These are phyloP conservation scores for Benthosema pterotum DNA, from an alignment of 2,797 vertebrate species.

Conservation along the genomic window DNA sequence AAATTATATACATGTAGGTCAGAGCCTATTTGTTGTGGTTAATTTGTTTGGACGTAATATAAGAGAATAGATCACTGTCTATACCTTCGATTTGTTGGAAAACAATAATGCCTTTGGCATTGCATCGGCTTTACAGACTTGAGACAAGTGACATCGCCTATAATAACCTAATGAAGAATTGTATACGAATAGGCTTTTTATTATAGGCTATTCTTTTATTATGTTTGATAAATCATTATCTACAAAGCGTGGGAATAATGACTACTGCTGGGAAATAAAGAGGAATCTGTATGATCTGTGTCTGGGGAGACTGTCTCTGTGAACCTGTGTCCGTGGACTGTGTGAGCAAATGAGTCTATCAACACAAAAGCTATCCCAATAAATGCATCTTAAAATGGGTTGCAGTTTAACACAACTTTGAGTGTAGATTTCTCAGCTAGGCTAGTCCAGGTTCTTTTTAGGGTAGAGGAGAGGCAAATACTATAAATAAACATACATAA, in stretches of 20 bases:
- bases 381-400: background rate
- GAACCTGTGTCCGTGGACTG: background rate
- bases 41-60: too few species aligned
- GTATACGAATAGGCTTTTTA: too few species aligned
- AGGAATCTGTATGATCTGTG: background rate
- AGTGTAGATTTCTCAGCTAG: constrained; percentile 4
- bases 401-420: background rate
- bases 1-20: too few species aligned
- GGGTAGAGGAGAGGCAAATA: constrained; percentile 25
- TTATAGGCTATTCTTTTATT: too few species aligned
- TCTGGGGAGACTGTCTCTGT: background rate
- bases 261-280: too few species aligned
- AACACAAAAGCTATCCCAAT: background rate
- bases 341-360: background rate
- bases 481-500: constrained; percentile 69
- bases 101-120: too few species aligned
- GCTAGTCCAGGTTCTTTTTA: constrained; percentile 16
- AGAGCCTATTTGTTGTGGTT: too few species aligned
- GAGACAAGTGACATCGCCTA: background rate
- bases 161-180: background rate
- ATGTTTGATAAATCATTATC: too few species aligned
- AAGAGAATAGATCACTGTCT: too few species aligned
- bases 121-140: too few species aligned
- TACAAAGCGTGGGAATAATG: too few species aligned
- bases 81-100: too few species aligned